Evolutionary conservation across 2,113 vertebrate species (phyloP).

Genomic region (Calyptomena viridis): DNA sequence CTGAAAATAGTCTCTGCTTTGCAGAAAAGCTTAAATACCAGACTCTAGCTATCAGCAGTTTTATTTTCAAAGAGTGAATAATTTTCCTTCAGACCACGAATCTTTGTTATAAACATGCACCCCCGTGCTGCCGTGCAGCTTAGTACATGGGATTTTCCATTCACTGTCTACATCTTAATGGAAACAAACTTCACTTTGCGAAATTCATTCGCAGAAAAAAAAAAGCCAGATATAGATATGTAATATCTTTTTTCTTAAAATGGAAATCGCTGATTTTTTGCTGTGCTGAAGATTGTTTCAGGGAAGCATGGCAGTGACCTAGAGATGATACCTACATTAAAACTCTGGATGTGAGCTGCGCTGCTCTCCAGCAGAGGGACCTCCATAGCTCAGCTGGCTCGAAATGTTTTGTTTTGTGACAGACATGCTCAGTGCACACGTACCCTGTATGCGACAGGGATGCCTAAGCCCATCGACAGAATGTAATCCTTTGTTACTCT

Average conservation of each 20-base stretch:
- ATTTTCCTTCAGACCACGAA: background rate
- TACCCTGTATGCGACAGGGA: background rate
- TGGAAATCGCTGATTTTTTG: background rate
- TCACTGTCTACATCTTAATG: background rate
- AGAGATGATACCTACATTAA: background rate
- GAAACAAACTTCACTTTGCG: background rate
- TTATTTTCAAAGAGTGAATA: background rate
- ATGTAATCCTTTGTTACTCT: background rate
- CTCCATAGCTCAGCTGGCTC: background rate
- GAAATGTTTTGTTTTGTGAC: background rate
- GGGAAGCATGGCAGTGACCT: background rate
- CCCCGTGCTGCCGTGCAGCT: background rate
- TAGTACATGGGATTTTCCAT: background rate
- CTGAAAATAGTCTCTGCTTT: background rate
- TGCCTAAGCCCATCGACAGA: background rate
- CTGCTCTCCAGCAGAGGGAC: conserved; percentile 14
- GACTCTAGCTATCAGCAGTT: background rate
- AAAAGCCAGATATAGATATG: background rate
- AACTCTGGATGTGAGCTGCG: background rate
- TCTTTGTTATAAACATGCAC: background rate
- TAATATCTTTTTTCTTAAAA: background rate
- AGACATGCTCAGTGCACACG: background rate
- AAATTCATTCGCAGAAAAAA: background rate
- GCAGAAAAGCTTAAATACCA: background rate
- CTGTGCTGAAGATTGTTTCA: background rate